These are phyloP conservation scores for Sminthurides bifidus DNA, from an alignment of 1,140 invertebrate species.

Conservation along the genomic window DNA sequence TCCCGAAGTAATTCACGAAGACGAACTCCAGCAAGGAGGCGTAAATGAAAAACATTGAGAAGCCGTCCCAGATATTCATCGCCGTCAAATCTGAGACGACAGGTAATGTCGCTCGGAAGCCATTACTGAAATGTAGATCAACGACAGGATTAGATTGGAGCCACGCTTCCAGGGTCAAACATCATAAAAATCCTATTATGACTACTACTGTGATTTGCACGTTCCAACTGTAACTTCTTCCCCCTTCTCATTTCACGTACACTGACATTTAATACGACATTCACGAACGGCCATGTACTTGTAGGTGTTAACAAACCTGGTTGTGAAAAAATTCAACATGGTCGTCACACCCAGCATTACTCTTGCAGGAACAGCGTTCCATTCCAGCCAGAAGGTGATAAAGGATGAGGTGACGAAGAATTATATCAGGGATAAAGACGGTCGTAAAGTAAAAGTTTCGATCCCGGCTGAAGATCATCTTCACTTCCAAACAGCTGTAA, in stretches of 20 bases:
- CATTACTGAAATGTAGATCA: constrained; percentile 23
- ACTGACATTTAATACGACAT: too few relatives aligned
- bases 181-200: too few relatives aligned
- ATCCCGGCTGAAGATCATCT: constrained; percentile 82
- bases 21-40: constrained; percentile 85
- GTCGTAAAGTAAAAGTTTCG: constrained; percentile 91
- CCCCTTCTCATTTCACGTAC: too few relatives aligned
- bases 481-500: constrained; percentile 85
- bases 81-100: constrained; percentile 86
- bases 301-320: constrained; percentile 39
- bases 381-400: constrained; percentile 89
- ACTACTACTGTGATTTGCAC: too few relatives aligned
- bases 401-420: constrained; percentile 88
- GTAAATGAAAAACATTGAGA: constrained; percentile 87
- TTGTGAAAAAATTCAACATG: constrained; percentile 95
- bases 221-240: too few relatives aligned
- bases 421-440: constrained; percentile 89
- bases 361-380: constrained; percentile 80
- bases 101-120: constrained; percentile 55
- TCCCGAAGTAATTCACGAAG: constrained; percentile 84
- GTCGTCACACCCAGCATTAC: constrained; percentile 62
- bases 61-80: constrained; percentile 92
- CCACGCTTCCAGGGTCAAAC: too few relatives aligned
- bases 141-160: too few relatives aligned
- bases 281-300: too few relatives aligned